phyloP scores from a whole-genome alignment of 53 echinoderm and acorn worm species.

The Temnopleurus reevesii region DNA sequence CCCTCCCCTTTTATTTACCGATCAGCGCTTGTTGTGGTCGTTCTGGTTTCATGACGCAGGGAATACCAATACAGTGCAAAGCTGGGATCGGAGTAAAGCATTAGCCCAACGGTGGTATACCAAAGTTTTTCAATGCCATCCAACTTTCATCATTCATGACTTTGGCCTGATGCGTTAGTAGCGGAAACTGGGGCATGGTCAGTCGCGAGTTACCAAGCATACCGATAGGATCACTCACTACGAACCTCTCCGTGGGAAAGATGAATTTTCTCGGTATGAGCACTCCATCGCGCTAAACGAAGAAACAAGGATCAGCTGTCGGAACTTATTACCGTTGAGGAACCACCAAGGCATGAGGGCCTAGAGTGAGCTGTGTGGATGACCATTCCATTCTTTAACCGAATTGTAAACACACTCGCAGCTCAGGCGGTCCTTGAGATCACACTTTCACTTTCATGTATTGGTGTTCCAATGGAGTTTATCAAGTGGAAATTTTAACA shows the following conservation, averaged over 20 bases:
- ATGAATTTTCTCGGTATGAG: not conserved
- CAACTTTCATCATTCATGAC: not conserved
- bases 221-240: conserved; percentile 21
- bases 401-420: too few species aligned
- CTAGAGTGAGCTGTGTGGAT: not conserved
- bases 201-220: not conserved
- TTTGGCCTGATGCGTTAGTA: not conserved
- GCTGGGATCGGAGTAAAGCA: too few species aligned
- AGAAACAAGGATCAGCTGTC: conserved; percentile 23
- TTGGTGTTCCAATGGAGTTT: too few species aligned
- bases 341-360: not conserved
- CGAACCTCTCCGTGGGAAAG: not conserved
- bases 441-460: too few species aligned
- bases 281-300: not conserved
- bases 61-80: not conserved
- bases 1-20: not conserved
- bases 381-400: not conserved
- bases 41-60: not conserved
- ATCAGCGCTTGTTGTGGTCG: not conserved
- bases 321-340: not conserved
- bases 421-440: too few species aligned
- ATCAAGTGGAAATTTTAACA: too few species aligned
- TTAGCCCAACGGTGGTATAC: not conserved
- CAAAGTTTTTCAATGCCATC: not conserved
- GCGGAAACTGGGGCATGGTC: not conserved